Conservation (phyloP, 2,797 vertebrate genomes). For the Fistularia tabacaria region DNA sequence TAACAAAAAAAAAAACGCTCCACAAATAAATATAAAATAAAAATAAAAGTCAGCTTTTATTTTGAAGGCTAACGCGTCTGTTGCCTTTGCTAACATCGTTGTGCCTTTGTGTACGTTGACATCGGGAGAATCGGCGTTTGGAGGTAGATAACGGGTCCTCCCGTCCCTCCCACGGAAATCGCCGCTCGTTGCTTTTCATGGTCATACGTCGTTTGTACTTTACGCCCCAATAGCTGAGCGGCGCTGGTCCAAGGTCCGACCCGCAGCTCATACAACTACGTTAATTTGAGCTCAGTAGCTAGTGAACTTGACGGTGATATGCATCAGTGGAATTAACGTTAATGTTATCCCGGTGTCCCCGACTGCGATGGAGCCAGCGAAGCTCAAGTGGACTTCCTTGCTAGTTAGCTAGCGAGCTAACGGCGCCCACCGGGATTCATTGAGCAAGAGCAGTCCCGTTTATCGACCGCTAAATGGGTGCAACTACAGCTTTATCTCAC, state of each 20-base stretch:
- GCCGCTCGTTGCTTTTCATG: not conserved
- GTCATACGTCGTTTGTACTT: slow-evolving; percentile 7
- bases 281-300: slow-evolving; percentile 33
- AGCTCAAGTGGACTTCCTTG: slow-evolving; percentile 54
- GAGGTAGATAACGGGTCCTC: slow-evolving; percentile 54
- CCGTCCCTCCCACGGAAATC: slow-evolving; percentile 8
- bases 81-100: slow-evolving; percentile 8
- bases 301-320: slow-evolving; percentile 47
- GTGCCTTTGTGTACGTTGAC: slow-evolving; percentile 23
- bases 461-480: slow-evolving; percentile 52
- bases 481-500: slow-evolving; percentile 18
- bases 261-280: slow-evolving; percentile 5
- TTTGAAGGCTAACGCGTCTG: slow-evolving; percentile 20
- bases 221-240: not conserved
- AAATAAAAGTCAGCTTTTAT: slow-evolving; percentile 32
- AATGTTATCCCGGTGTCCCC: slow-evolving; percentile 52
- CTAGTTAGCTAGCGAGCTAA: slow-evolving; percentile 45
- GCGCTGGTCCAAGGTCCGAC: not conserved
- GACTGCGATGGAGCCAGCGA: slow-evolving; percentile 68
- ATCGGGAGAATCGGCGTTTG: slow-evolving; percentile 24
- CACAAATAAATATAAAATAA: no score
- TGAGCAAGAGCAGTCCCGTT: slow-evolving; percentile 21
- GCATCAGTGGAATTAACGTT: slow-evolving; percentile 52
- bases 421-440: slow-evolving; percentile 32
- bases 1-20: no score